These are phyloP conservation scores for Aphelocoma californica DNA, from an alignment of 2,797 vertebrate species.

Conservation along the genomic window DNA sequence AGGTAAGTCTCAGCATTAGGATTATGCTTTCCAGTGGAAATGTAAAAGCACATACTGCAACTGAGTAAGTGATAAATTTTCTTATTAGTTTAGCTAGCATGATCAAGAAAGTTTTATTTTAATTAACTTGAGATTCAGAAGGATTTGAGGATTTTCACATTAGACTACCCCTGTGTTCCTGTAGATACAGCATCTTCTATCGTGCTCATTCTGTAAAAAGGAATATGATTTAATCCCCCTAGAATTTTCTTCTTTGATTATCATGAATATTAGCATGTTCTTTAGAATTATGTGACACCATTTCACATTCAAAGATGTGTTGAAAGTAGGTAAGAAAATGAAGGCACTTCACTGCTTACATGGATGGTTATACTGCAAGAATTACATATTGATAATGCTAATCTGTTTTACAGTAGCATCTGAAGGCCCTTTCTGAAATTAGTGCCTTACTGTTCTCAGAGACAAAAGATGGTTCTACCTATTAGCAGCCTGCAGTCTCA, in stretches of 20 bases:
- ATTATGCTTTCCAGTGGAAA: not conserved
- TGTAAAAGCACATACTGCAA: not conserved
- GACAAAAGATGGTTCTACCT: not conserved
- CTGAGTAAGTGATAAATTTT: not conserved
- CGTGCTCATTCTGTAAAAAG: not conserved
- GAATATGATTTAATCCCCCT: not conserved
- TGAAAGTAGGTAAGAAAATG: not conserved
- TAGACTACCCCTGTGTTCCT: not conserved
- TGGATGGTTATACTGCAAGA: not conserved
- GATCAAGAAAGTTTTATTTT: slow-evolving; percentile 33
- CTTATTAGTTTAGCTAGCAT: not conserved
- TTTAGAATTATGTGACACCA: not conserved
- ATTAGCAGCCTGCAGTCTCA: not conserved
- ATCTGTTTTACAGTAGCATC: not conserved
- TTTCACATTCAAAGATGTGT: not conserved
- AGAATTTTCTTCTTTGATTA: slow-evolving; percentile 16
- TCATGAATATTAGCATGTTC: not conserved
- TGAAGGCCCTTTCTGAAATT: not conserved
- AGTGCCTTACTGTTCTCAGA: not conserved
- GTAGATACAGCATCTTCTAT: not conserved
- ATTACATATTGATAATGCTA: not conserved
- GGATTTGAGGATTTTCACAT: slow-evolving; percentile 43
- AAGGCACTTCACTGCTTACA: not conserved
- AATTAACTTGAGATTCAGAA: slow-evolving; percentile 30
- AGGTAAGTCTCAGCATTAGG: not conserved